Conservation (phyloP, 2,113 vertebrate species). For the Neodon shergylaensis region DNA sequence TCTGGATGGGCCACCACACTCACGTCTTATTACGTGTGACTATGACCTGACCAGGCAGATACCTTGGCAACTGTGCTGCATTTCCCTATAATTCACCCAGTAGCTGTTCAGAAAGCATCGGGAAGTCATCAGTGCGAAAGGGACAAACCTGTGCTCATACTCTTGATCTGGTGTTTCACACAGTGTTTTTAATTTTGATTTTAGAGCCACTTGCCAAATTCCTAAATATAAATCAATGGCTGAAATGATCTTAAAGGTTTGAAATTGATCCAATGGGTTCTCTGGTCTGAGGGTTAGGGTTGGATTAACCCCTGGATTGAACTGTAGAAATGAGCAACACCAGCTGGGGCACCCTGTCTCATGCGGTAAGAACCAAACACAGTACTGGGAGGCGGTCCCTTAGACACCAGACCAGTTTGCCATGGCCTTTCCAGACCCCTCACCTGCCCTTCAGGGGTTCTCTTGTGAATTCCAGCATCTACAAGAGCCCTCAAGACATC, state of each 20-base stretch:
- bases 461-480: constrained; percentile 13
- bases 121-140: background rate
- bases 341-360: background rate
- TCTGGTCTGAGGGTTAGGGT: background rate
- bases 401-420: background rate
- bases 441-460: background rate
- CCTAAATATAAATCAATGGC: background rate
- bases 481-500: background rate
- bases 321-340: background rate
- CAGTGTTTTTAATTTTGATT: constrained; percentile 18
- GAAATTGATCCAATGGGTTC: background rate
- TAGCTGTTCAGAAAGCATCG: background rate
- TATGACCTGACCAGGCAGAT: fast-evolving
- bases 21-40: fast-evolving
- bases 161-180: background rate
- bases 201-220: background rate
- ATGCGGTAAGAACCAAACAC: background rate
- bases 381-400: background rate
- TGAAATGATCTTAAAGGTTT: constrained; percentile 15
- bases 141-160: background rate
- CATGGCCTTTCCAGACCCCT: background rate
- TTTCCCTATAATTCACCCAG: background rate
- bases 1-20: background rate
- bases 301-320: background rate
- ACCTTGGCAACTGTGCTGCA: background rate